Evolutionary conservation across 92 coral and sea anemone species (phyloP), one percentile per base, ranked within the genome.

Genomic region (Micromussa lordhowensis): DNA sequence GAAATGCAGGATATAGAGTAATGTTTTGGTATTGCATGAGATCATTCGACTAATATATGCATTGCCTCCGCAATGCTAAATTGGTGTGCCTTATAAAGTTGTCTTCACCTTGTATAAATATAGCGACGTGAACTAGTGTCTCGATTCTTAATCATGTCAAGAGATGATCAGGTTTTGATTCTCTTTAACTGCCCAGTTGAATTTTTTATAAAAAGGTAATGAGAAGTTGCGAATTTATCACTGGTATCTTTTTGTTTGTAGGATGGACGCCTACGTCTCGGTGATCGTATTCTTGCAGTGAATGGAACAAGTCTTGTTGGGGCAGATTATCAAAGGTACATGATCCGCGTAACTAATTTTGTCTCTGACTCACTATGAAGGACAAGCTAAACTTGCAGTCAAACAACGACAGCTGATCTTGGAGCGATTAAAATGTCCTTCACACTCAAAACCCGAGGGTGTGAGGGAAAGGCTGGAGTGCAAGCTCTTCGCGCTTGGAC

Each of bases 291-390:
- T 72, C 94, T 98, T 17, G 99, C 99, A 4, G 99, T 98, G 19
- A 98, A 98, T 89, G 98, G 99, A n/a, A 98, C 98, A 28, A 98
- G 99, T 72, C 96, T 98, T 31, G 99, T 98, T 28, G 99, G 99
- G 59, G 99, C 99, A 29, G 99, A 98, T 83, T 96, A 98, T 79
- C 98, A 98, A 87, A 98, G 99, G 99, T 96, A 90, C 24, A 6
- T 24, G 29, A 3, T 24, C 26, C 64, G 15, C 61, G 26, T 3
- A 63, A 2, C 30, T 63, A 22, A 24, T 63, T 21, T 66, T 66
- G 71, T 26, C 17, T 66, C 29, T 66, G 71, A 9, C 17, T 66
- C 29, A 22, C 71, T 66, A 16, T 66, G 71, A 66, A 5, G 71
- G 14, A 66, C 28, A 64, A 64, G 48, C 12, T 44, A 36, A 36